phyloP scores from a whole-genome alignment of 2,888 invertebrate species.

The Mactromeris polynyma region DNA sequence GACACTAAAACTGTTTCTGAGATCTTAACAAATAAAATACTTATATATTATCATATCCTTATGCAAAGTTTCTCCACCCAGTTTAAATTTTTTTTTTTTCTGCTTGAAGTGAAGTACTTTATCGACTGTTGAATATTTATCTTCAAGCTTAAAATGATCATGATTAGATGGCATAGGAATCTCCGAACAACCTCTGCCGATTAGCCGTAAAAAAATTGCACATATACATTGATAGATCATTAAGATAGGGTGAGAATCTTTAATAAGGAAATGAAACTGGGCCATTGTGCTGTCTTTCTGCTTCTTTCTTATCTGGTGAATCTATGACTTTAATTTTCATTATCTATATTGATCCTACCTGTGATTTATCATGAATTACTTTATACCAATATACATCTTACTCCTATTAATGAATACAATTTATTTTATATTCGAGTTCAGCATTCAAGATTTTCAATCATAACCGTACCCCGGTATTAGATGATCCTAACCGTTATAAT shows the following conservation, averaged over 20 bases:
- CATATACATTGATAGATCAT: no score
- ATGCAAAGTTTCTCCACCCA: not conserved
- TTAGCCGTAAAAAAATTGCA: no score
- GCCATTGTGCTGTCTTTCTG: no score
- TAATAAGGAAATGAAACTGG: no score
- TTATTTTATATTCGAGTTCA: not conserved
- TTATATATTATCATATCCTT: not conserved
- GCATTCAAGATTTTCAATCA: constrained; percentile 6
- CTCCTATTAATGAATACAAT: not conserved
- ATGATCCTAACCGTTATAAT: not conserved
- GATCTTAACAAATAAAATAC: not conserved
- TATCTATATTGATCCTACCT: not conserved
- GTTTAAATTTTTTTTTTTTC: not conserved
- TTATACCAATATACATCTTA: not conserved
- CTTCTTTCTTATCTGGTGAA: no score
- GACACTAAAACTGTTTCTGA: no score
- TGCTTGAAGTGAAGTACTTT: not conserved
- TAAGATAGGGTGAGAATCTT: no score
- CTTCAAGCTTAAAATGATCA: no score
- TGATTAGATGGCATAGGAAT: no score
- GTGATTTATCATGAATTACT: not conserved
- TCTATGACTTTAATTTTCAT: not conserved
- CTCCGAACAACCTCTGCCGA: no score
- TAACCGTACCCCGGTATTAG: not conserved
- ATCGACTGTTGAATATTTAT: not conserved